A percentile compares a stretch with the other conserved stretches of the same genome.
phyloP scores from a whole-genome alignment of 1,140 invertebrate species.

The Trialeurodes vaporariorum region DNA sequence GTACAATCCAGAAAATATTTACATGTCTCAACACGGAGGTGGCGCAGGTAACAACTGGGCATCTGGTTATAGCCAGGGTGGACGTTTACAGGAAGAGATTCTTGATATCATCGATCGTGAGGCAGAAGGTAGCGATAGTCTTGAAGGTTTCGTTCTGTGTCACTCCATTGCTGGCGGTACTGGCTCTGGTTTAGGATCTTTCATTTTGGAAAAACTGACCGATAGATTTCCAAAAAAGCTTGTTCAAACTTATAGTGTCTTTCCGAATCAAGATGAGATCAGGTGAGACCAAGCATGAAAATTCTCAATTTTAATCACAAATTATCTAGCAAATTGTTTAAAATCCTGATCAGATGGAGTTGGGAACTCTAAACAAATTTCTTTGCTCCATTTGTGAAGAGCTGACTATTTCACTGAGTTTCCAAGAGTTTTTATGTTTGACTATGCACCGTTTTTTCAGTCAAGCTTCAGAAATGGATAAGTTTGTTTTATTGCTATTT shows the following conservation, averaged over 20 bases:
- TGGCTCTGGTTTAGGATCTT: slow-evolving; percentile 95
- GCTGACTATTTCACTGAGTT: no score
- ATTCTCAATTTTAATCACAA: no score
- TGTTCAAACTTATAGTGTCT: slow-evolving; percentile 97
- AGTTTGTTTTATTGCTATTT: no score
- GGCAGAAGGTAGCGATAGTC: slow-evolving; percentile 94
- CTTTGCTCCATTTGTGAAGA: no score
- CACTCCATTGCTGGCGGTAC: slow-evolving; percentile 99
- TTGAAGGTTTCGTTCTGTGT: slow-evolving; percentile 98
- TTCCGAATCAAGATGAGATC: slow-evolving; percentile 96
- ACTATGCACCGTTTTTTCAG: no score
- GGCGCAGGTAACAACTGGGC: slow-evolving; percentile 99
- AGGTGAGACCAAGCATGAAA: slow-evolving; percentile 48
- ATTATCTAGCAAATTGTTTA: no score
- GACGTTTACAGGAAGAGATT: slow-evolving; percentile 90
- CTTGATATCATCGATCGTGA: slow-evolving; percentile 98
- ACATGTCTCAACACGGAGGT: slow-evolving; percentile 92
- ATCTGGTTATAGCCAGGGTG: slow-evolving; percentile 85
- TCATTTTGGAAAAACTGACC: slow-evolving; percentile 81
- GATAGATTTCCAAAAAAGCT: slow-evolving; percentile 97
- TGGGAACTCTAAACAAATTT: no score
- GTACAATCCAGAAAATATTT: slow-evolving; percentile 98
- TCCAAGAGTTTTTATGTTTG: no score
- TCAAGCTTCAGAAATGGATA: no score
- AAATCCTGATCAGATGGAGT: no score